Evolutionary conservation across 2,797 vertebrate species (phyloP), one percentile per base, ranked within the genome.

Genomic region (Lutjanus argentimaculatus): DNA sequence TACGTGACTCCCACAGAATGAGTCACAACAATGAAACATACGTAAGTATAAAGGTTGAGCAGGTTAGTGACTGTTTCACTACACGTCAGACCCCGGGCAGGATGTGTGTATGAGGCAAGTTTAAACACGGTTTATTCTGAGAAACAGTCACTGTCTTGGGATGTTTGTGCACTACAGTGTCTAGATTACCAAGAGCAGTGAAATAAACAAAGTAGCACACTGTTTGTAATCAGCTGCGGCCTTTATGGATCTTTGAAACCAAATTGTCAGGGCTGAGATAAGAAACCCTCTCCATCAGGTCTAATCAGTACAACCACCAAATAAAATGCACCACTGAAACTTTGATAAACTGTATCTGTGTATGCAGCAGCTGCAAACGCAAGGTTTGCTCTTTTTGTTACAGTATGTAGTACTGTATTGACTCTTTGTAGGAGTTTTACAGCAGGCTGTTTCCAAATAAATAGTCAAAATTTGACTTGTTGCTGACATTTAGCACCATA

Each of bases 21-120:
- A 93, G 86, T 94, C 92, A 93, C 71, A 67, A 63, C 64, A 48
- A 83, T 72, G 51, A 76, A 80, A 59, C 73, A 57, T 75, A 83
- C 25, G 7, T 7, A 71, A 62, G 84, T 71, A 66, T 70, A 70
- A 76, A 88, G 75, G 72, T 77, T 84, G 46, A 67, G 4, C 62
- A 62, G 69, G 66, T 80, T 80, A 65, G 77, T 90, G 88, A 82
- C 63, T 49, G 70, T 87, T 83, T 86, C 72, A 80, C 58, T 80
- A 21, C 75, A 82, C 2, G 63, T 85, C 78, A 88, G 19, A 84
- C 40, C 8, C 8, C 56, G 59, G 70, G 21, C 77, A 91, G 82
- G 89, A 89, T 87, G 86, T 86, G 78, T 76, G 55, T 61, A 55
- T 83, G 58, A 51, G 85, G 80, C 91, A 86, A 74, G 92, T 92